These are phyloP conservation scores for Hetaerina titia DNA, from an alignment of 2,888 invertebrate genomes.

Conservation along the genomic window DNA sequence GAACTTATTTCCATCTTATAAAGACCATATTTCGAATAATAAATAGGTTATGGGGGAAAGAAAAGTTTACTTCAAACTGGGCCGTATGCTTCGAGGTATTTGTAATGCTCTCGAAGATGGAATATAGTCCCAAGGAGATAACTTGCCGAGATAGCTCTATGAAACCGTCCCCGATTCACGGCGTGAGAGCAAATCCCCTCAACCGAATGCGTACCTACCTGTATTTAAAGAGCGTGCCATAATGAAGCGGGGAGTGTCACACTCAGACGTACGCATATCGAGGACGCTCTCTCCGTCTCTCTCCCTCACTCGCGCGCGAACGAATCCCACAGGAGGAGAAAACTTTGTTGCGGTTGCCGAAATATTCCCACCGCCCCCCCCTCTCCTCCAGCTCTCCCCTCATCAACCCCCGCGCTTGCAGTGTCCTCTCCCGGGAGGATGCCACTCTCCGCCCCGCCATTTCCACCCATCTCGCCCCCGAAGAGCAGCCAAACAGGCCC, in stretches of 20 bases:
- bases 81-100: background rate
- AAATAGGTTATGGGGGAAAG: background rate
- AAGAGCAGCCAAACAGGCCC: background rate
- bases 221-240: background rate
- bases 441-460: background rate
- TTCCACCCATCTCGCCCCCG: background rate
- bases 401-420: background rate
- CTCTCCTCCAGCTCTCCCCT: background rate
- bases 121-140: background rate
- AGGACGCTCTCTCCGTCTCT: background rate
- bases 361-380: background rate
- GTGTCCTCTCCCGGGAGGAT: too few relatives aligned
- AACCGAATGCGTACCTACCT: background rate
- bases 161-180: background rate
- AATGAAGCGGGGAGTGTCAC: background rate
- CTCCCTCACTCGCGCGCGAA: background rate
- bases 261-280: background rate
- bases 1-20: too few relatives aligned
- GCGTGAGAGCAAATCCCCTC: background rate
- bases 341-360: slow-evolving; percentile 2
- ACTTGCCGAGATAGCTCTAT: too few relatives aligned
- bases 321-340: background rate
- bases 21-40: too few relatives aligned
- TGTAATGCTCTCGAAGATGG: background rate
- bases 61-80: background rate